These are phyloP conservation scores for Pseudomugil tenellus DNA, from an alignment of 2,797 vertebrate species.

Conservation along the genomic window DNA sequence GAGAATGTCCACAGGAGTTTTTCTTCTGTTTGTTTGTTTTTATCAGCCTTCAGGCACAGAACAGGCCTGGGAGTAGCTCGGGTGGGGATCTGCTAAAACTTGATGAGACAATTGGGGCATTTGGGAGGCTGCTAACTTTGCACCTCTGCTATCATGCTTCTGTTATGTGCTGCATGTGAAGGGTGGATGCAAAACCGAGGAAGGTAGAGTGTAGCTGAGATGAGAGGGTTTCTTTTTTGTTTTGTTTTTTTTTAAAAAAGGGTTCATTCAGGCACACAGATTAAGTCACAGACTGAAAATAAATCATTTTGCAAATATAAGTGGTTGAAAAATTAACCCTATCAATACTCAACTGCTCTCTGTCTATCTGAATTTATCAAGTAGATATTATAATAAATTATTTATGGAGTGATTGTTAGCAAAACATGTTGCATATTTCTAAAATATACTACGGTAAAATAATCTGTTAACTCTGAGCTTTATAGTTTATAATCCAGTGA, in stretches of 20 bases:
- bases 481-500: constrained; percentile 13
- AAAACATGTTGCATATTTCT: background rate
- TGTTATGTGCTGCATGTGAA: constrained; percentile 16
- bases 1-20: constrained; percentile 7
- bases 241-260: constrained; percentile 12
- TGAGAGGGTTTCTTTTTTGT: background rate
- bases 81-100: constrained; percentile 49
- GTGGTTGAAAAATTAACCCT: constrained; percentile 2
- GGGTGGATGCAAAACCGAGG: constrained; percentile 29
- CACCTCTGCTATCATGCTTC: constrained; percentile 51
- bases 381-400: background rate
- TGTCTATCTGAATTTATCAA: too few relatives aligned
- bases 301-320: background rate
- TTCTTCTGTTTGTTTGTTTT: constrained; percentile 25
- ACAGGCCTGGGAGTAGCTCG: constrained; percentile 47
- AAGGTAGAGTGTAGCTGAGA: constrained; percentile 26
- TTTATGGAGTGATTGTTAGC: background rate
- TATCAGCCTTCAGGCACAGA: constrained; percentile 54
- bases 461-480: background rate
- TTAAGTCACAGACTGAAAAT: constrained; percentile 22
- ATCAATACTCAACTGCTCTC: background rate
- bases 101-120: constrained; percentile 60
- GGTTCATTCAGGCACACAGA: constrained; percentile 17
- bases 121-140: constrained; percentile 41
- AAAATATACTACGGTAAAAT: background rate